A percentile compares a stretch with the other conserved stretches of the same genome.
Conservation (phyloP, 1,140 invertebrate species). For the Cherax destructor region DNA sequence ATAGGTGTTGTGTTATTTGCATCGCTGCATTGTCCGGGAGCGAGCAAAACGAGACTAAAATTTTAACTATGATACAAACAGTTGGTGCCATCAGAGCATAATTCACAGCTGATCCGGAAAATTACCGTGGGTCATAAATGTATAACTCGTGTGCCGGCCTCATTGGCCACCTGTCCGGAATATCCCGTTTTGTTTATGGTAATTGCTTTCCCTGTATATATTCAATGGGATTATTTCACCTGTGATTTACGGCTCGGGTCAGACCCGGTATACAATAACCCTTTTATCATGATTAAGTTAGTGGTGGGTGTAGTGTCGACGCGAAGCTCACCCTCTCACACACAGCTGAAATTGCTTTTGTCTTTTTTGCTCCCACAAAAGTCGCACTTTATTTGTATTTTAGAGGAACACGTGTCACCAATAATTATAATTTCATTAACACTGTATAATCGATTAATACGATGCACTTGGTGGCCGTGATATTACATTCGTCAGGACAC, state of each 20-base stretch:
- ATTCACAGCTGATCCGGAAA: constrained; percentile 32
- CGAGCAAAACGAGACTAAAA: neutral
- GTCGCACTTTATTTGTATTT: neutral
- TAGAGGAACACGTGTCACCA: neutral
- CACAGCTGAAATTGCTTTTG: neutral
- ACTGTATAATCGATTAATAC: neutral
- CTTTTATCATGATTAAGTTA: constrained; percentile 57
- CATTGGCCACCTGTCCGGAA: constrained; percentile 8
- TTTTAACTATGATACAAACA: neutral
- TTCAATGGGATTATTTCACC: constrained; percentile 48
- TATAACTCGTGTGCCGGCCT: constrained; percentile 6
- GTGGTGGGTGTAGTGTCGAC: neutral
- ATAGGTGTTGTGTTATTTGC: neutral
- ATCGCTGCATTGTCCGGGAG: neutral
- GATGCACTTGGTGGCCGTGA: neutral
- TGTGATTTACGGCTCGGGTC: constrained; percentile 23
- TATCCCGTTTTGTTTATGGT: constrained; percentile 45
- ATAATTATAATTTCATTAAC: neutral
- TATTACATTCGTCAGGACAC: too few relatives aligned
- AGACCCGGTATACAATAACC: constrained; percentile 31
- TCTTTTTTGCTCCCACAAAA: neutral
- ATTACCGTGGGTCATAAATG: constrained; percentile 1
- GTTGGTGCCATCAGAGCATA: neutral
- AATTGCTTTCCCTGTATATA: constrained; percentile 41
- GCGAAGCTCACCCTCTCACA: neutral